Evolutionary conservation across 1,140 invertebrate species (phyloP), one percentile per base, ranked within the genome.

Genomic region (Eumeta japonica): DNA sequence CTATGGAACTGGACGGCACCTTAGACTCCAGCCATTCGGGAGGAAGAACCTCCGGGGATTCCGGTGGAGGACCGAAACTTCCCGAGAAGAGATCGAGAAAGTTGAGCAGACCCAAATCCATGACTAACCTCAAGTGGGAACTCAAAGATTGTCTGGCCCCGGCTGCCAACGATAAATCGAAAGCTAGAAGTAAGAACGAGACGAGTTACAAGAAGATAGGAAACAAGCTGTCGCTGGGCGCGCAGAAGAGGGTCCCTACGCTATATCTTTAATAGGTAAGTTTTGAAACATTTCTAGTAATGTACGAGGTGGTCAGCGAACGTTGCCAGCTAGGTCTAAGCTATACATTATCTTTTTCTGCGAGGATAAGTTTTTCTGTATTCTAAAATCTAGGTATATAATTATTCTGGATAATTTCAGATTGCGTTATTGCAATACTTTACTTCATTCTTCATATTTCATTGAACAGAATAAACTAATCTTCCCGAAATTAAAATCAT

Each of bases 81-180:
- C 88, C 88, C 14, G 88, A 90, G 55, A 90, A 90, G 58, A 81
- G 88, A 62, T 88, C 85, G 32, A 77, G 86, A 45, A 83, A 84
- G 47, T 56, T 88, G 41, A 87, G 85, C 38, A 81, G 87, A 63
- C 89, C 89, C 9, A 82, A 88, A 45, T 92, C 89, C 39, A 76
- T 92, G 52, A 91, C 88, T 27, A 92, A 92, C 77, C 78, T 93
- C 45, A 88, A 92, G 28, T 92, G 89, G 88, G 87, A 89, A 59
- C 63, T 87, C 38, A 79, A 84, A 46, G 84, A 81, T 10, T 58
- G 75, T 66, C 58, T 79, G 43, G 64, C 71, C 45, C 58, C 79
- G 43, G 64, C 71, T 45, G 61, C 71, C 40, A 74, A 78, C 68
- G 58, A 81, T 63, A 80, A 78, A 54, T 75, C 77, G 50, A 80